Evolutionary conservation across 2,888 invertebrate species (phyloP), one percentile per base, ranked within the genome.

Genomic region (Deroplatys truncata): DNA sequence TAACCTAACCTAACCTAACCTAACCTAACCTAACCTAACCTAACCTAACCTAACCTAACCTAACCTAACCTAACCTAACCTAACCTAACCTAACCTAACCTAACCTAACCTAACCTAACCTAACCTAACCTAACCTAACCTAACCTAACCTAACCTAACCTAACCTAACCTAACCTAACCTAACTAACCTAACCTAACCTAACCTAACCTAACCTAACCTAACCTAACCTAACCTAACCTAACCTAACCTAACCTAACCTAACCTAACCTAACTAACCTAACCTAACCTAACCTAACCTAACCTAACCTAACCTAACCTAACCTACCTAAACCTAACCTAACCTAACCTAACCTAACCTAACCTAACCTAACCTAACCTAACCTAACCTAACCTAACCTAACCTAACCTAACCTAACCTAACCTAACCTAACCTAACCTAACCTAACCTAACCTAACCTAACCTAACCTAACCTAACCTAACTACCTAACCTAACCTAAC

Each of bases 401-500:
- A 82, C 82, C 31, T 31, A 82, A 31, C 31, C 31, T 31, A 31
- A 31, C 31, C 25, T 28, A n/a, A 82, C 25, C 82, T 82, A 82
- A 91, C 91, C 28, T 35, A 20, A 82, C 83, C 35, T 85, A 85
- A 20, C 28, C 43, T 28, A 56, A 25, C 84, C 31, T 56, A 56
- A 49, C 85, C 72, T 91, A 92, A 90, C 91, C 90, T 88, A 91
- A 90, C 91, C 91, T 90, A 91, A 91, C 49, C 91, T 91, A 91
- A 91, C 92, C 91, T 91, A 91, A 84, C 16, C 35, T 31, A 85
- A 85, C 35, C 31, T 31, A 90, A 91, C 91, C 91, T 91, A 91
- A 91, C 91, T 90, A 91, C 91, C 91, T 91, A 91, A 89, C 90
- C 90, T 90, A 90, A 89, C 91, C 90, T 91, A 91, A 91, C 90